Base-by-base conservation (phyloP, 2,797 vertebrate genomes). In the Mareca penelope region DNA sequence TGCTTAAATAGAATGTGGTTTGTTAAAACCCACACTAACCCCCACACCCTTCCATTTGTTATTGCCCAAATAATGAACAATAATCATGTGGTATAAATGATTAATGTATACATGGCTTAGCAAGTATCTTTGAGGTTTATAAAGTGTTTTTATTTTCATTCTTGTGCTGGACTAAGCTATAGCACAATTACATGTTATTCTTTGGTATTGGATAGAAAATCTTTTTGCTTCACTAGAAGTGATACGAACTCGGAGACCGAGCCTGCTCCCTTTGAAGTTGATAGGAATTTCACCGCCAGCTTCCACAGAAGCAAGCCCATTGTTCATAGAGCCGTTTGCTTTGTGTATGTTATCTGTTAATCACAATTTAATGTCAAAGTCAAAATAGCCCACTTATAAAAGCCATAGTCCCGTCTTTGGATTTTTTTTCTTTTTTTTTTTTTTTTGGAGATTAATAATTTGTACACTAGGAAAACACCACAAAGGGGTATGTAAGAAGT, bases 1-100 rank as follows among this genome's bases (percentile, higher is more conserved):
- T 98, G 98, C 97, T 98, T 98, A 98, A 98, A 98, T 98, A 98
- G 98, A 98, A 96, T 97, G 98, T 97, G 97, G 98, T 98, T 98
- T 98, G 97, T 96, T 96, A 96, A 98, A 98, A 98, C 98, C 98
- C 98, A 93, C 98, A 98, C 97, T 97, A 98, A 97, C 97, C 97
- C 97, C 97, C 96, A 97, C 97, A 97, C 97, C 98, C 98, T 98
- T 96, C 97, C 97, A 98, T 98, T 98, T 98, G 97, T 97, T 98
- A 97, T 97, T 98, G 96, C 97, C 98, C 96, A 97, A 98, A 98
- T 98, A 97, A 97, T 96, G 98, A 97, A 97, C 97, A 98, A 98
- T 97, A 98, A 98, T 97, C 97, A 97, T 98, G 96, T 79, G 97
- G 97, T 98, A 97, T 98, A 97, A 98, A 98, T 98, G 98, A 98